Base-by-base conservation (phyloP, 2,888 invertebrate species). In the Ecliptopera silaceata region DNA sequence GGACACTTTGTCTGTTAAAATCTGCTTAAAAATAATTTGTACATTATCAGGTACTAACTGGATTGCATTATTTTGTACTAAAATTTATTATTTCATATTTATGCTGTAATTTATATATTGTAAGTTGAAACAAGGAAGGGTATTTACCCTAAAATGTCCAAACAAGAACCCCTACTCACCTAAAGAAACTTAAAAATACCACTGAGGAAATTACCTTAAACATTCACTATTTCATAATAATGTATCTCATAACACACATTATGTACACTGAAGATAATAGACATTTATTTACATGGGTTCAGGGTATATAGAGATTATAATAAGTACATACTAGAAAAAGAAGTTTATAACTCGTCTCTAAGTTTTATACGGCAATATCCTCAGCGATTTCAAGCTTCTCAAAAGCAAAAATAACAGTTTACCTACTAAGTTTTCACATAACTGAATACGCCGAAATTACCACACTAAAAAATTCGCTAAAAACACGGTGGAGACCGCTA, bases 391-490 rank as follows among this genome's bases (percentile, higher is more conserved):
- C 65, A 69, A 69, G 69, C 66, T 59, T 62, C 64, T 45, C 46
- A 59, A 74, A 86, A 87, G 81, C 85, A 87, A 89, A 89, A 86
- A 73, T 86, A 90, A 89, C 88, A 87, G 68, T 79, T n/a, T 77
- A 69, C 61, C 66, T 70, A 77, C 82, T 81, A 86, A 79, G 55
- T 75, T 76, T 74, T 84, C 77, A 85, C 77, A 79, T 82, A 83
- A 86, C 82, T 78, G 73, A 82, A 84, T 76, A 77, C 80, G 79
- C 76, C 75, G 78, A 80, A 84, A 77, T 82, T 86, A 87, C 82
- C 79, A 86, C 82, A 80, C 88, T 85, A 87, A 88, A 88, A 83
- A 89, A 86, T 90, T 90, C 80, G 79, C 89, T 90, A 89, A 74
- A 64, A 78, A 83, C 66, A 65, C 78, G 75, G 81, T 71, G 77